A percentile compares a stretch with the other conserved stretches of the same genome.
These are phyloP conservation scores for Euplagia quadripunctaria DNA, from an alignment of 2,888 invertebrate genomes.

Conservation along the genomic window DNA sequence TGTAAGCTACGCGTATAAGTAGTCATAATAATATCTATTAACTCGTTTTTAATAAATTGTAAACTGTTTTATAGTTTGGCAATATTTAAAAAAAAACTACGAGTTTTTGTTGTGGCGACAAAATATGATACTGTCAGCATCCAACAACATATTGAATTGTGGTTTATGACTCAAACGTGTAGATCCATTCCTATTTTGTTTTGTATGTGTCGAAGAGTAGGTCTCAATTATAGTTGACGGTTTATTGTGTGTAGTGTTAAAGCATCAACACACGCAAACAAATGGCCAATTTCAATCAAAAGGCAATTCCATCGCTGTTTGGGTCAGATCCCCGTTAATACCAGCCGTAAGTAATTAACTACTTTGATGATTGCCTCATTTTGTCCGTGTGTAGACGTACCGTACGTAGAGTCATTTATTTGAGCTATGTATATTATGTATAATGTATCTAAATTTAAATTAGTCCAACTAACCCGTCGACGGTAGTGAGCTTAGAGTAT, in stretches of 20 bases:
- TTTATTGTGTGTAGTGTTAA: constrained; percentile 13
- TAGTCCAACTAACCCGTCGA: constrained; percentile 46
- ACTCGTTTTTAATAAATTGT: no score
- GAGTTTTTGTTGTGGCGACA: not conserved
- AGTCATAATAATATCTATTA: no score
- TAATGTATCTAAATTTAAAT: constrained; percentile 51
- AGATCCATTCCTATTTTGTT: constrained; percentile 14
- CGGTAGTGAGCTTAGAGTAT: constrained; percentile 50
- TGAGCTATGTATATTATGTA: constrained; percentile 33
- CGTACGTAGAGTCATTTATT: constrained; percentile 26
- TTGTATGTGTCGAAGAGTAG: constrained; percentile 16
- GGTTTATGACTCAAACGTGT: constrained; percentile 10
- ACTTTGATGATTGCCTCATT: constrained; percentile 52
- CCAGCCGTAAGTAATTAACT: constrained; percentile 52
- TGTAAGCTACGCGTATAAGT: no score
- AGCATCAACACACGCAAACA: constrained; percentile 19
- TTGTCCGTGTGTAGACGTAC: constrained; percentile 21
- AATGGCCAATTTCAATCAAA: constrained; percentile 43
- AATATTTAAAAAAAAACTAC: no score
- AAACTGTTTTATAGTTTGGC: no score
- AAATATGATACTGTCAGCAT: constrained; percentile 30
- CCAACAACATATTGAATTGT: constrained; percentile 39
- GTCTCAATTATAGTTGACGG: not conserved
- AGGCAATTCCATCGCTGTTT: constrained; percentile 41
- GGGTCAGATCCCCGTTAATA: constrained; percentile 40